phyloP scores from a whole-genome alignment of 2,113 vertebrate species.

The Gadus macrocephalus region DNA sequence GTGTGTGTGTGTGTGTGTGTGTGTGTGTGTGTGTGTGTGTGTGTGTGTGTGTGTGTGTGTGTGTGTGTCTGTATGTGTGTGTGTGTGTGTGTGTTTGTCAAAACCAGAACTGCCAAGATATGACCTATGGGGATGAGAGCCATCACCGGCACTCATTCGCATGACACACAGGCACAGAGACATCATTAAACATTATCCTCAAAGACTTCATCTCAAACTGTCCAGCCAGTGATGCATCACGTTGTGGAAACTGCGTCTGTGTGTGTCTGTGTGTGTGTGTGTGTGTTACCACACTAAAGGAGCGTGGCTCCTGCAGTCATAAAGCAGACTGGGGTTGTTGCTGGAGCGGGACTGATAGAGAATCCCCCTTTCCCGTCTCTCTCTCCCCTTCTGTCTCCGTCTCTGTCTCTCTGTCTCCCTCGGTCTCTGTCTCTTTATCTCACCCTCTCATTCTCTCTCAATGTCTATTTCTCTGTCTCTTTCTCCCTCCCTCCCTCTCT shows the following conservation, averaged over 20 bases:
- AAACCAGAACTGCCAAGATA: neutral
- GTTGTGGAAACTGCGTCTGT: neutral
- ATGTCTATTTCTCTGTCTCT: no score
- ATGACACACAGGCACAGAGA: neutral
- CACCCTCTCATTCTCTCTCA: no score
- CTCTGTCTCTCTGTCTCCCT: no score
- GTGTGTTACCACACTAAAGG: conserved; percentile 20
- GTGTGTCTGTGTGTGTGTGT: neutral
- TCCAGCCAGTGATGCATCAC: conserved; percentile 3
- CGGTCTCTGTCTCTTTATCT: no score
- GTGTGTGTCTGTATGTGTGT: conserved; percentile 6
- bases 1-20: neutral
- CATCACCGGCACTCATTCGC: neutral
- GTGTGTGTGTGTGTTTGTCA: neutral
- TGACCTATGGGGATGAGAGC: neutral
- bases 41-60: neutral
- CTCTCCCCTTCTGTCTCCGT: no score
- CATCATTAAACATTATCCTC: neutral
- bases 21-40: no score
- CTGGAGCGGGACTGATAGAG: conserved; percentile 8
- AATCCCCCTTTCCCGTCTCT: neutral
- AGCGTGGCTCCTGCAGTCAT: conserved; percentile 21
- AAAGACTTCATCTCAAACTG: conserved; percentile 1
- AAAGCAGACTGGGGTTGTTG: conserved; percentile 4
- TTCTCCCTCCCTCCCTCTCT: no score